Evolutionary conservation across 2,113 vertebrate species (phyloP), one percentile per base, ranked within the genome.

Genomic region (Hiodon alosoides): DNA sequence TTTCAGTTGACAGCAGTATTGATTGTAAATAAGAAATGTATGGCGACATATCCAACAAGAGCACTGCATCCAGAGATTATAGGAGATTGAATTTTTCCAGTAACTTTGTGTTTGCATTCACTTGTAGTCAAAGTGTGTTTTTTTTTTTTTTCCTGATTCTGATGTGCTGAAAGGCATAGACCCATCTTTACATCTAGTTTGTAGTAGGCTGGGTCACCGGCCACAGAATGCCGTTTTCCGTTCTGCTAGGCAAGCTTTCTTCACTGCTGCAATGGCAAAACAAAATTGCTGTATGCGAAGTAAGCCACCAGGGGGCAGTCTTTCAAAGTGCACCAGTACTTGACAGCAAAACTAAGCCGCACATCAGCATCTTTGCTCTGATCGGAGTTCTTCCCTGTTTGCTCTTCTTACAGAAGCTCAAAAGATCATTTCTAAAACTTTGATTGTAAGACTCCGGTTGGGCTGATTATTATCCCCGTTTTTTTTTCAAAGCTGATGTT

Each of bases 231-330:
- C 14, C 53, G 50, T n/a, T n/a, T 4, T 13, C 64, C n/a, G 7
- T 31, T 3, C 61, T 64, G 61, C 46, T 31, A 64, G 16, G 17
- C 10, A 7, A 4, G 16, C 61, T n/a, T 4, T 64, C 16, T 64
- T 31, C 17, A 46, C 3, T 5, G 7, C 50, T 2, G 14, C 67
- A 69, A 53, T 46, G 51, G 58, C 59, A 16, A 31, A 31, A 46
- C 74, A n/a, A 69, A 2, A 71, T 67, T 76, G 69, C 11, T 9
- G 55, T 74, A 52, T 76, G 31, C 67, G 16, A 59, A 69, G 50
- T 11, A 8, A 59, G 79, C 86, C 87, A 87, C 82, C 83, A 90
- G 86, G 84, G 86, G 87, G 85, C 85, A 74, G 82, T 77, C 70
- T 79, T 17, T 68, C 75, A 81, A 75, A 77, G 70, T 48, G 74